phyloP scores from a whole-genome alignment of 1,140 invertebrate genomes.

The Eumaeus atala region DNA sequence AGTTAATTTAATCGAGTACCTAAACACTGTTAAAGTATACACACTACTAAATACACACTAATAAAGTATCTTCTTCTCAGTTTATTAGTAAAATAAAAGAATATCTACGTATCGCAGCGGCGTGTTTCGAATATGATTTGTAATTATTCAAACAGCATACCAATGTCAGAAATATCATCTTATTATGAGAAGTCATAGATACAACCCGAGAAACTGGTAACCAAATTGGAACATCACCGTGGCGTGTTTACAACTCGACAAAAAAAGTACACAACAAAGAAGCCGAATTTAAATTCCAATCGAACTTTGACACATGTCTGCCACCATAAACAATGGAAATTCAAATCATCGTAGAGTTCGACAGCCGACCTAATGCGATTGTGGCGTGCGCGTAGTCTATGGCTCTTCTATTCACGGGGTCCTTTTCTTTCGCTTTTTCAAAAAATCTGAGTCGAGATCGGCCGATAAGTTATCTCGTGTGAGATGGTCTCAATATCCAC shows the following conservation, averaged over 20 bases:
- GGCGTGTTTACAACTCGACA: slow-evolving; percentile 69
- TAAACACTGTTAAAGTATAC: too few relatives aligned
- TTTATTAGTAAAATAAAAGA: slow-evolving; percentile 24
- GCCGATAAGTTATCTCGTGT: slow-evolving; percentile 67
- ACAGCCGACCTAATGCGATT: slow-evolving; percentile 66
- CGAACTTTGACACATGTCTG: slow-evolving; percentile 74
- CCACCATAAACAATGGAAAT: slow-evolving; percentile 74
- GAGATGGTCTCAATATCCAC: slow-evolving; percentile 72
- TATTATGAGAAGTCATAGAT: slow-evolving; percentile 61
- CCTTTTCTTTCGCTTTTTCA: slow-evolving; percentile 70
- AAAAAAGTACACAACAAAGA: slow-evolving; percentile 69
- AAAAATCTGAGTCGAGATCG: slow-evolving; percentile 68
- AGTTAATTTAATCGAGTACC: slow-evolving; percentile 23
- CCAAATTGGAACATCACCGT: slow-evolving; percentile 70
- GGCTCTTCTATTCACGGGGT: slow-evolving; percentile 68
- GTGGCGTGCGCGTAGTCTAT: slow-evolving; percentile 57
- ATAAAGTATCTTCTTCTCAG: slow-evolving; percentile 17
- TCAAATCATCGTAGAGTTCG: slow-evolving; percentile 67
- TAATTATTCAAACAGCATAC: slow-evolving; percentile 66
- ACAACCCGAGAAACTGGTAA: slow-evolving; percentile 57
- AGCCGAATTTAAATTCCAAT: slow-evolving; percentile 74
- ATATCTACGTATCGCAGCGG: slow-evolving; percentile 9
- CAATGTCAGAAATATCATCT: slow-evolving; percentile 63
- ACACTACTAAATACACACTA: too few relatives aligned
- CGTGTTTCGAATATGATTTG: slow-evolving; percentile 49